Percentiles rank a stretch among this genome's conserved stretches.
These are phyloP conservation scores for Rhabdophis nuchalis DNA, from an alignment of 2,797 vertebrate genomes.

Conservation along the genomic window DNA sequence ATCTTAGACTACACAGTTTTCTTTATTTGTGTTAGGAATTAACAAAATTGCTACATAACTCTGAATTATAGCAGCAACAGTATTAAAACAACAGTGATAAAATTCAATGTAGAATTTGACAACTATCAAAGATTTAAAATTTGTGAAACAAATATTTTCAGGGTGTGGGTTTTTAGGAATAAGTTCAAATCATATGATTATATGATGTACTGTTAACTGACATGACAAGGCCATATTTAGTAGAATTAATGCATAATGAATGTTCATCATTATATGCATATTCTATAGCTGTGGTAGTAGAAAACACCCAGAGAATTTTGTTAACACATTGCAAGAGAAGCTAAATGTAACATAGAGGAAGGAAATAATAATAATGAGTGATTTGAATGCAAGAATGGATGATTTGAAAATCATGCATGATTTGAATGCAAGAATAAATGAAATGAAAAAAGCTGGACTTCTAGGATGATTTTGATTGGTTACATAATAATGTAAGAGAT, in stretches of 20 bases:
- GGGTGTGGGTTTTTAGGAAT: background rate
- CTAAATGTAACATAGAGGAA: background rate
- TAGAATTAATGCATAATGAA: background rate
- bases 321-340: background rate
- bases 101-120: background rate
- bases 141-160: background rate
- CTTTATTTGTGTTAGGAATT: background rate
- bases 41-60: background rate
- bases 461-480: background rate
- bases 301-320: background rate
- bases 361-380: background rate
- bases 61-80: background rate
- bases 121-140: background rate
- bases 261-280: background rate
- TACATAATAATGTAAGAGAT: background rate
- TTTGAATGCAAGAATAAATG: background rate
- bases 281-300: background rate
- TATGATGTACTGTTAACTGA: background rate
- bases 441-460: background rate
- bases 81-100: background rate
- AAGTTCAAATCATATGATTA: background rate
- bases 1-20: background rate
- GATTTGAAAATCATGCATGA: background rate
- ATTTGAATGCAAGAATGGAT: background rate
- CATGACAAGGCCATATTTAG: background rate